Evolutionary conservation across 2,113 vertebrate genomes (phyloP).

Genomic region (Brachypodius melanocephalos): DNA sequence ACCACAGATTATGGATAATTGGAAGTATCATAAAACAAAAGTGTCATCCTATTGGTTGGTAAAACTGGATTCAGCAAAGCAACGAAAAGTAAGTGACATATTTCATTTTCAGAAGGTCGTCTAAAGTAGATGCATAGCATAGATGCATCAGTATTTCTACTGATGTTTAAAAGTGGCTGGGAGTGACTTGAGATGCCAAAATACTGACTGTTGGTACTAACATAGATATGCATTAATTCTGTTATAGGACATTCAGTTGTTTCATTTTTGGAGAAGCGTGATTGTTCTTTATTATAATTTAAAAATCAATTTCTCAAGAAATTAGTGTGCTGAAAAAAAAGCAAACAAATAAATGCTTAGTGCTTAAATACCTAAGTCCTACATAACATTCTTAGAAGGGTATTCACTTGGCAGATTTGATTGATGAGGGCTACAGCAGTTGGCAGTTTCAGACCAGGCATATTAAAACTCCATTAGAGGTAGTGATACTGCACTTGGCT

Average conservation of each 20-base stretch:
- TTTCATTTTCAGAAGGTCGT: neutral
- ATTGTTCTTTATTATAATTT: neutral
- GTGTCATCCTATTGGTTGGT: slow-evolving; percentile 96
- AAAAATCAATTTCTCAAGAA: neutral
- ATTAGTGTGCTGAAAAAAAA: neutral
- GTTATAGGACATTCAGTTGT: neutral
- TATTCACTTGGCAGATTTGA: neutral
- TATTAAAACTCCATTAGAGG: neutral
- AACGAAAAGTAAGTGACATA: slow-evolving; percentile 85
- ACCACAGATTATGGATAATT: slow-evolving; percentile 92
- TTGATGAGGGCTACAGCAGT: neutral
- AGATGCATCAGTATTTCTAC: neutral
- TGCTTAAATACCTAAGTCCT: neutral
- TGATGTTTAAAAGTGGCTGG: neutral
- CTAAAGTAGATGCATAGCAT: neutral
- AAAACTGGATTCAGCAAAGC: slow-evolving; percentile 93
- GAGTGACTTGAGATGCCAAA: neutral
- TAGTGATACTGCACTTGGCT: neutral
- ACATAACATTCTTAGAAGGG: neutral
- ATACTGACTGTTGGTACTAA: neutral
- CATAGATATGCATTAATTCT: neutral
- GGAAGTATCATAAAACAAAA: slow-evolving; percentile 96
- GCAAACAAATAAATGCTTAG: neutral
- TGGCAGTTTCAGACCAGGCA: neutral
- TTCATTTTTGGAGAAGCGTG: neutral